Percentiles rank a stretch among this genome's conserved stretches.
phyloP scores from a whole-genome alignment of 2,888 invertebrate species.

The Tiliacea aurago region DNA sequence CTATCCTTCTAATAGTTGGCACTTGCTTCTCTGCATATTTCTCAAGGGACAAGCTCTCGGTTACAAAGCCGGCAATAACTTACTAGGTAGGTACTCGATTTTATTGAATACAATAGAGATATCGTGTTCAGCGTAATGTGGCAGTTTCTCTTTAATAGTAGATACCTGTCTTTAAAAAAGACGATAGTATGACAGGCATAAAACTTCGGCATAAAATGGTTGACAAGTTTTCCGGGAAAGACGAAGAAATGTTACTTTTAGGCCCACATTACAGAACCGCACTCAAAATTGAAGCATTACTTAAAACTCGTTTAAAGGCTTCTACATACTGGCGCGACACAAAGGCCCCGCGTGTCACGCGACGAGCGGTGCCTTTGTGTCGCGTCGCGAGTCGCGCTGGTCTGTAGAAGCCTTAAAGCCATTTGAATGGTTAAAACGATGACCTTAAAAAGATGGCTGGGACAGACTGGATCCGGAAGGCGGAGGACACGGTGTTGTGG shows the following conservation, averaged over 20 bases:
- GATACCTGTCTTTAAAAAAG: not conserved
- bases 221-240: not conserved
- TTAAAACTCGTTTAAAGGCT: no score
- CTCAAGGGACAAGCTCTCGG: constrained; percentile 39
- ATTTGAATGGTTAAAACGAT: not conserved
- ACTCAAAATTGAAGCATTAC: no score
- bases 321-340: no score
- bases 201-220: not conserved
- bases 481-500: no score
- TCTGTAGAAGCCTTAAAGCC: no score
- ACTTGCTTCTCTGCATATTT: constrained; percentile 45
- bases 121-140: constrained; percentile 21
- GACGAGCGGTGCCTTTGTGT: no score
- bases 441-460: no score
- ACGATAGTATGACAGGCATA: not conserved
- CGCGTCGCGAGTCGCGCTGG: no score
- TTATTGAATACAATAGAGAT: constrained; percentile 44
- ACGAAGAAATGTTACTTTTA: not conserved
- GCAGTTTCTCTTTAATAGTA: constrained; percentile 3
- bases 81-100: constrained; percentile 7
- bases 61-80: constrained; percentile 37
- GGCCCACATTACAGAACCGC: no score
- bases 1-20: constrained; percentile 21
- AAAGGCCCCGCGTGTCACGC: no score
- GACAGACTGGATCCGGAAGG: no score